Percentiles rank a stretch among this genome's conserved stretches.
phyloP scores from a whole-genome alignment of 2,888 invertebrate genomes.

The Prosapia bicincta region DNA sequence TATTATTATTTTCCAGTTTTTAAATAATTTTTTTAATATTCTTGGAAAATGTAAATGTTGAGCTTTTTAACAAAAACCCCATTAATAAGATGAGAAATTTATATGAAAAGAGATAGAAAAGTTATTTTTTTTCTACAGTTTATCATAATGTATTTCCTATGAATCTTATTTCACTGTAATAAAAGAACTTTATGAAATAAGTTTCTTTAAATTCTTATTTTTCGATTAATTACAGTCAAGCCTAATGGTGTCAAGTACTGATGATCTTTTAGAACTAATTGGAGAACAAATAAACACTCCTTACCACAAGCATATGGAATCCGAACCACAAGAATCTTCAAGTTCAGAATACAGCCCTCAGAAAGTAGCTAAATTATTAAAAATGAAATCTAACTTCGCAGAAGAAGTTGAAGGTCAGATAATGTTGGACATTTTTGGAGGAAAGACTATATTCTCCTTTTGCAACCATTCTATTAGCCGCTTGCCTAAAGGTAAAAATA shows the following conservation, averaged over 20 bases:
- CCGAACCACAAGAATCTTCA: background rate
- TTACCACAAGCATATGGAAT: conserved; percentile 8
- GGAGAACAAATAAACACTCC: conserved; percentile 19
- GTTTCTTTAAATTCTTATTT: too few species aligned
- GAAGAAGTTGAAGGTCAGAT: conserved; percentile 58
- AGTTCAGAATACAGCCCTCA: conserved; percentile 50
- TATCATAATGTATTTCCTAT: too few species aligned
- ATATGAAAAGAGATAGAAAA: too few species aligned
- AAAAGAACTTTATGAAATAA: too few species aligned
- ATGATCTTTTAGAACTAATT: conserved; percentile 43
- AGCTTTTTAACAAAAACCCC: too few species aligned
- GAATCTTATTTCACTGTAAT: too few species aligned
- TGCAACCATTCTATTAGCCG: conserved; percentile 54
- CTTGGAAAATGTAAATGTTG: too few species aligned
- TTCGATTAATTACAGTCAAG: background rate
- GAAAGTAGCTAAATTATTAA: conserved; percentile 55
- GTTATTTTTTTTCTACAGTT: too few species aligned
- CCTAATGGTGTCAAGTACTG: conserved; percentile 49
- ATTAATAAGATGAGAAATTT: too few species aligned
- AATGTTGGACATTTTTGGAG: conserved; percentile 48
- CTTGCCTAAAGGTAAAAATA: conserved; percentile 47
- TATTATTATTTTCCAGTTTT: too few species aligned
- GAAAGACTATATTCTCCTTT: conserved; percentile 52
- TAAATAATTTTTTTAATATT: too few species aligned
- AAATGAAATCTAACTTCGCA: conserved; percentile 52